Base-by-base conservation (phyloP, 64 coral and sea anemone genomes). In the Anthopleura sola region DNA sequence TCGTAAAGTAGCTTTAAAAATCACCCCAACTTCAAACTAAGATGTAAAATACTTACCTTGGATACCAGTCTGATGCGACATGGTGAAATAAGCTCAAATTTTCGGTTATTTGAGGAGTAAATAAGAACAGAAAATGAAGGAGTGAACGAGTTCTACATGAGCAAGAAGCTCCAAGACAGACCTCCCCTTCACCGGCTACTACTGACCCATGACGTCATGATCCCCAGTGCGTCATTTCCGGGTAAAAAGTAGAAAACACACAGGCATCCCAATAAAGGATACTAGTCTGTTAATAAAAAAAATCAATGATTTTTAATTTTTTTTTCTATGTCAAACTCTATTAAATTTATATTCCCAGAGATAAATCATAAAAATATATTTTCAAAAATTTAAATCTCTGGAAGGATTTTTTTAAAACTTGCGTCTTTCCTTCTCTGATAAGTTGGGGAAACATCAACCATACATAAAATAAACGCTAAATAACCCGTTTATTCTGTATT, bases 1-100 rank as follows among this genome's bases (percentile, higher is more conserved):
- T 14, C 28, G 9, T 34, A 71, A 71, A 71, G 0, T 71, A 33
- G 28, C 39, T 44, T 0, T 79, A 38, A 79, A 46, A 47, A 79
- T 19, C 0, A 44, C 37, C 31, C 34, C 23, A 47, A 79, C 47
- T 5, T 79, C 37, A 79, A 44, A 75, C 33, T 54, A 37, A 1
- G 75, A 3, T 29, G 11, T 12, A 84, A 78, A 66, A 38, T 83
- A 78, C 90, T 78, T 66, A 96, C 94, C 94, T 92, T 92, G 85
- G 64, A 96, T 96, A 69, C 94, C 94, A 11, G 94, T 96, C 66
- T 96, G 94, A 78, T 96, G 94, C 85, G 94, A 96, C 94, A 96
- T 96, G 49, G 28, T 91, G 29, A 83, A 11, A 28, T 21, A 57
- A 74, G 56, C 9, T 38, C 5, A n/a, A 14, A n/a, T 47, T 46